Conservation (phyloP, 1,140 invertebrate species). For the Pseudomyrmex pallidus region DNA sequence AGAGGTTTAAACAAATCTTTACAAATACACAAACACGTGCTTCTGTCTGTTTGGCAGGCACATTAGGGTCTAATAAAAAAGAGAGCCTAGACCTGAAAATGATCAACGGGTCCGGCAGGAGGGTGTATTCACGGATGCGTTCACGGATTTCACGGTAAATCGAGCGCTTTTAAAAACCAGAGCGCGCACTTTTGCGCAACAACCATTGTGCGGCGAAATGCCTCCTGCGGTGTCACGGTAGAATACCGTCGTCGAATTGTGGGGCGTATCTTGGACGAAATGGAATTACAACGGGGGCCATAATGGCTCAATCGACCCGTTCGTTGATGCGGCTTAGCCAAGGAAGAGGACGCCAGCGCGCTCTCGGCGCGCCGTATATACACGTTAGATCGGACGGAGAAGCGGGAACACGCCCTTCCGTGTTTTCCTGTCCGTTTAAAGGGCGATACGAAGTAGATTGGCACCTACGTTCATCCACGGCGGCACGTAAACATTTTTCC, state of each 20-base stretch:
- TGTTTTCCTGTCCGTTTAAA: slow-evolving; percentile 44
- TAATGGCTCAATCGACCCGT: slow-evolving; percentile 74
- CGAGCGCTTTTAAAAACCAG: slow-evolving; percentile 62
- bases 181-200: slow-evolving; percentile 64
- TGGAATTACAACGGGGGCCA: slow-evolving; percentile 68
- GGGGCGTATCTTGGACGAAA: slow-evolving; percentile 64
- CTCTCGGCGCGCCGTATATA: not conserved
- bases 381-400: not conserved
- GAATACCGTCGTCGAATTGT: slow-evolving; percentile 51
- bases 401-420: slow-evolving; percentile 27
- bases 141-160: slow-evolving; percentile 76
- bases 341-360: slow-evolving; percentile 25
- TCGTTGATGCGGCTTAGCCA: slow-evolving; percentile 65
- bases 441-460: slow-evolving; percentile 51
- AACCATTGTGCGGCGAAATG: slow-evolving; percentile 62
- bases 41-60: slow-evolving; percentile 11
- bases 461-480: not conserved
- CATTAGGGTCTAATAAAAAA: not conserved
- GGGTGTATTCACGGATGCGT: slow-evolving; percentile 34
- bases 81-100: slow-evolving; percentile 60
- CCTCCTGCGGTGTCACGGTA: slow-evolving; percentile 74
- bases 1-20: not conserved
- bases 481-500: not conserved
- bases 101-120: slow-evolving; percentile 65
- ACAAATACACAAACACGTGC: not conserved